Evolutionary conservation across 2,797 vertebrate species (phyloP), one percentile per base, ranked within the genome.

Genomic region (Tragopan temminckii): DNA sequence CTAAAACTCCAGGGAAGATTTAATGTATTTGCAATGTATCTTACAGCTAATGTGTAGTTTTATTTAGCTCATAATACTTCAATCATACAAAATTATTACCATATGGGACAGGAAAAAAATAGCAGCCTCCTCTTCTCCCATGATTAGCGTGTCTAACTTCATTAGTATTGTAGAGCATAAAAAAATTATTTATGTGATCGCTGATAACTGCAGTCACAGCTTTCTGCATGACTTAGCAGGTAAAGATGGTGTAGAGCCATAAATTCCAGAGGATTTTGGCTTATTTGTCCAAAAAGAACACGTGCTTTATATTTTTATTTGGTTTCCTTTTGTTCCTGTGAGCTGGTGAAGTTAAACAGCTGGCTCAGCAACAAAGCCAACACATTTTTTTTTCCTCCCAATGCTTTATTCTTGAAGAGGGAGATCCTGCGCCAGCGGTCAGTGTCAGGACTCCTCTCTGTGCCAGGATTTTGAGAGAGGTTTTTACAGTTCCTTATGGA

Each of bases 11-110:
- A 36, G 84, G 91, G 95, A 88, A 94, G 83, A 85, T 94, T 92
- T 93, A 94, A 92, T 91, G 61, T 89, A 66, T 90, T 92, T 90
- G 89, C 94, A 93, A 95, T 94, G 90, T 89, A 89, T 91, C 85
- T 90, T 81, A 68, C 45, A 91, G 90, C 64, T 95, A 94, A 90
- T 80, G 79, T 81, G 78, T 81, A 77, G 84, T 93, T 94, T 93
- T 96, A 89, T 94, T 93, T 93, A 93, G 91, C 93, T 88, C 85
- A 21, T 78, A 86, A 83, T 91, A 78, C 78, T 91, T 96, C 91
- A 91, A 79, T 95, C 96, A 88, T 89, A 61, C 88, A 70, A 93
- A 96, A 96, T 95, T 94, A 94, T 92, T 95, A 90, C 94, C 94
- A 86, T 83, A 91, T 92, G 93, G 81, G 88, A 93, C 76, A 89